phyloP scores from a whole-genome alignment of 2,888 invertebrate species.

The Xestia ashworthii region DNA sequence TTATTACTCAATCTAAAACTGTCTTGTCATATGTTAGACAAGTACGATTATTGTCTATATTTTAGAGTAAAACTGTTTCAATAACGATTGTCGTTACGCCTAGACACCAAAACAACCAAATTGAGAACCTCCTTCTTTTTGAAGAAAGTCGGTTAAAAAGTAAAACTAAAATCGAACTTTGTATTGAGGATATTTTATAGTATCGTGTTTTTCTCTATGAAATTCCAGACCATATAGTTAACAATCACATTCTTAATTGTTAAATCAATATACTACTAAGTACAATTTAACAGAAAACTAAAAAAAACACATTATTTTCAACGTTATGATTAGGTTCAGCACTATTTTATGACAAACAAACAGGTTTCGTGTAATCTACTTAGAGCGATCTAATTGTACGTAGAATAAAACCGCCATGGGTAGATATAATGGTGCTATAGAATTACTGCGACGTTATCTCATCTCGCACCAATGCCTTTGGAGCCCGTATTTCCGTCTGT shows the following conservation, averaged over 20 bases:
- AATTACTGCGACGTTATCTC: constrained; percentile 48
- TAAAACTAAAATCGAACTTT: background rate
- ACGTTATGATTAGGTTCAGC: constrained; percentile 4
- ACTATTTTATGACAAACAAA: constrained; percentile 29
- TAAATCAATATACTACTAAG: background rate
- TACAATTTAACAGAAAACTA: background rate
- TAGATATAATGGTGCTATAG: constrained; percentile 39
- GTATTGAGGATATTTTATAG: background rate
- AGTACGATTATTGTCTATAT: background rate
- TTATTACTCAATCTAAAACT: background rate
- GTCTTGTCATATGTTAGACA: background rate
- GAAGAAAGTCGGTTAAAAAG: background rate
- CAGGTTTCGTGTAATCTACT: constrained; percentile 32
- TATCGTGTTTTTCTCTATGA: background rate
- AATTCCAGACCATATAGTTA: background rate
- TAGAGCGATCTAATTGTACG: constrained; percentile 36
- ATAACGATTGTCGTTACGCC: background rate
- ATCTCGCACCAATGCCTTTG: constrained; percentile 54
- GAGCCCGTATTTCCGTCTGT: constrained; percentile 5
- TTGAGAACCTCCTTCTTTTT: too few relatives aligned
- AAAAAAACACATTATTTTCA: background rate
- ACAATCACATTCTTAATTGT: background rate
- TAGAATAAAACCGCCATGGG: constrained; percentile 29
- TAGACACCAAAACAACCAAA: background rate
- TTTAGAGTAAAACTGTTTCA: background rate